Conservation (phyloP, 2,888 invertebrate species). For the Scaptodrosophila latifasciaeformis region DNA sequence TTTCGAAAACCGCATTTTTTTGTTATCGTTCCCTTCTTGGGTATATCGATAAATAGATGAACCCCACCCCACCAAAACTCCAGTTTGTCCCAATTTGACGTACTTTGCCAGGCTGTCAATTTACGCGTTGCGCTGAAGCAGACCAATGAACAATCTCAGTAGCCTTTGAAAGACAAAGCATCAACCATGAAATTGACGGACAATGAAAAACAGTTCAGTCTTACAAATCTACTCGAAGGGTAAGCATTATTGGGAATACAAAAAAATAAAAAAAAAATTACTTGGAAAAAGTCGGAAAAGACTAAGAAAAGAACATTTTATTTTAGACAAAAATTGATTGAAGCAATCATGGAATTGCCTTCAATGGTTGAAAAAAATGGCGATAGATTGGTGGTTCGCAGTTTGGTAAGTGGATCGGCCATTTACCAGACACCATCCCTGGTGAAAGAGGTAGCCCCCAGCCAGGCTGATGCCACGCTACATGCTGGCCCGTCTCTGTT, state of each 20-base stretch:
- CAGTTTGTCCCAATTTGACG: too few species aligned
- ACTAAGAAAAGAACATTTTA: neutral
- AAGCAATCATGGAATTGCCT: conserved; percentile 75
- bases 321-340: neutral
- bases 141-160: conserved; percentile 19
- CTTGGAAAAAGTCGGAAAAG: neutral
- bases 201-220: conserved; percentile 19
- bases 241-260: conserved; percentile 19
- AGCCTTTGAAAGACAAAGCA: conserved; percentile 35
- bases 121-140: too few species aligned
- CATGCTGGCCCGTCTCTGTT: neutral
- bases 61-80: too few species aligned
- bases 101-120: too few species aligned
- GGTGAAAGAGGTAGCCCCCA: conserved; percentile 12
- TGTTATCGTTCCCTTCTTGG: too few species aligned
- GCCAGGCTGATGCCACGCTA: neutral
- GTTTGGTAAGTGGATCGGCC: conserved; percentile 77
- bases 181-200: conserved; percentile 30
- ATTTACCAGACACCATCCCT: conserved; percentile 73
- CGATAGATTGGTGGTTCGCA: conserved; percentile 78
- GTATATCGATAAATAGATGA: too few species aligned
- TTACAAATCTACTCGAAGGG: conserved; percentile 14
- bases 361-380: conserved; percentile 81
- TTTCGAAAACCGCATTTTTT: too few species aligned
- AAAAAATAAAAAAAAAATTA: conserved; percentile 3